Evolutionary conservation across 2,797 vertebrate species (phyloP).

Genomic region (Florisuga fusca): DNA sequence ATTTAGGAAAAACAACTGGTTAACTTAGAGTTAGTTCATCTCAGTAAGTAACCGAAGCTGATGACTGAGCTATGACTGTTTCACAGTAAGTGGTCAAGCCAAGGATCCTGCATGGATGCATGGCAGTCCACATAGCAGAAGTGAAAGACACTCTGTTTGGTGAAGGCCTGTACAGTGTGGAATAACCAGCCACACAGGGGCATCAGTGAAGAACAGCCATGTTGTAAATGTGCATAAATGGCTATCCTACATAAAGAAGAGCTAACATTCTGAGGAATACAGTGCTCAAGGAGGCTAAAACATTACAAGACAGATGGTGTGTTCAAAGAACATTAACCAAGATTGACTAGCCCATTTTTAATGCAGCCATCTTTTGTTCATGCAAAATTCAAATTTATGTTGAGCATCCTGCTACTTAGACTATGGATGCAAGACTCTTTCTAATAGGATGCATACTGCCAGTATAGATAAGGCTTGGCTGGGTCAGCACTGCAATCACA

Average conservation of each 20-base stretch:
- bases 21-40: background rate
- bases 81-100: background rate
- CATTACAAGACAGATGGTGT: background rate
- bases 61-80: background rate
- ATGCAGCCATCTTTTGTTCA: background rate
- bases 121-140: accelerated
- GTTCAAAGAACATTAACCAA: background rate
- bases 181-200: background rate
- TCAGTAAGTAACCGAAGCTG: background rate
- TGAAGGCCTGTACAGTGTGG: accelerated
- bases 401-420: background rate
- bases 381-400: background rate
- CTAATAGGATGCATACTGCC: background rate
- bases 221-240: background rate
- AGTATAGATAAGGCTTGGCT: background rate
- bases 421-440: background rate
- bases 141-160: background rate
- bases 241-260: background rate
- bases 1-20: background rate
- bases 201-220: background rate
- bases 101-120: background rate
- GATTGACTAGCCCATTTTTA: background rate
- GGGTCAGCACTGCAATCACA: background rate
- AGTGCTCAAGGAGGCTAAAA: background rate
- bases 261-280: background rate